Percentiles rank a stretch among this genome's conserved stretches.
Evolutionary conservation across 2,797 vertebrate species (phyloP).

Genomic region (Mormyrops attenuatus): DNA sequence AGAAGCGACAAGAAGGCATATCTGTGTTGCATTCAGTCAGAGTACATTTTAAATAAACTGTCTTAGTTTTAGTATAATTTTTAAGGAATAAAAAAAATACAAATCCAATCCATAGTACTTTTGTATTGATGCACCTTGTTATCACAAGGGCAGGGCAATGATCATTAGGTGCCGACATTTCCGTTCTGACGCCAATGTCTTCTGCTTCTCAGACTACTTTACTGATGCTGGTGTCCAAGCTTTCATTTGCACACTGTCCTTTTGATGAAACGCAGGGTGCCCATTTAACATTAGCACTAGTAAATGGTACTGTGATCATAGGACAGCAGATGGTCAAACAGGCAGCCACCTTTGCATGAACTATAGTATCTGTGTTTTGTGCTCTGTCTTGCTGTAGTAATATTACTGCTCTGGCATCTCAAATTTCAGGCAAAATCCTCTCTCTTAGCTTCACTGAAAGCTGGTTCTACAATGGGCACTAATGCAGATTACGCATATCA

Average conservation of each 20-base stretch:
- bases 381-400: constrained; percentile 31
- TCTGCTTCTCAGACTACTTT: constrained; percentile 18
- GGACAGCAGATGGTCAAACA: constrained; percentile 38
- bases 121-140: neutral
- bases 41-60: neutral
- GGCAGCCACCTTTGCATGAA: constrained; percentile 24
- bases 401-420: constrained; percentile 26
- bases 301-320: constrained; percentile 54
- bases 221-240: constrained; percentile 22
- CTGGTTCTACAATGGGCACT: constrained; percentile 18
- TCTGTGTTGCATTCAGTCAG: neutral
- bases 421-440: constrained; percentile 36
- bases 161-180: constrained; percentile 38
- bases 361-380: constrained; percentile 37
- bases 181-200: constrained; percentile 30
- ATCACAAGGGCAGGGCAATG: constrained; percentile 20
- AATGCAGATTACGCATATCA: neutral
- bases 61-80: neutral
- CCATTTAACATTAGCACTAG: constrained; percentile 53
- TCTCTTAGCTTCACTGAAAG: constrained; percentile 10
- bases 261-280: constrained; percentile 46
- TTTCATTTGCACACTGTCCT: constrained; percentile 32
- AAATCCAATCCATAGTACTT: neutral
- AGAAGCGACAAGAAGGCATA: neutral
- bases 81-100: neutral